Conservation (phyloP, 2,797 vertebrate species). For the Melanogrammus aeglefinus region DNA sequence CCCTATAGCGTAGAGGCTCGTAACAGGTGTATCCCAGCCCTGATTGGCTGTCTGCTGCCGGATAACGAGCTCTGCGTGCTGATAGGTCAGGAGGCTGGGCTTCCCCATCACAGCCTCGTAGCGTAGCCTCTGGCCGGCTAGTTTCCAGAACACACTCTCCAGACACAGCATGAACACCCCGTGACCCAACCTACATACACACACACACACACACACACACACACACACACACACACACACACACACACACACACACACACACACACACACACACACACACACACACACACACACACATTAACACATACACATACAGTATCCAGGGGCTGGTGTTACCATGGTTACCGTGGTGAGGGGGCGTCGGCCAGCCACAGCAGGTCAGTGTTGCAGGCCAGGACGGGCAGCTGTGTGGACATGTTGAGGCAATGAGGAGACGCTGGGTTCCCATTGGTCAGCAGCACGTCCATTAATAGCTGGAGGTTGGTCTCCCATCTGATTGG, state of each 20-base stretch:
- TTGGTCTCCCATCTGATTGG: slow-evolving; percentile 90
- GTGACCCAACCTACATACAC: background rate
- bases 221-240: background rate
- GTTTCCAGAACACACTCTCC: slow-evolving; percentile 86
- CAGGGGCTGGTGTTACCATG: background rate
- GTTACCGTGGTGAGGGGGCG: slow-evolving; percentile 83
- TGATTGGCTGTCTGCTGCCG: slow-evolving; percentile 67
- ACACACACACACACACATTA: background rate
- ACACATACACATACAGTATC: background rate
- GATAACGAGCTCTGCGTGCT: slow-evolving; percentile 81
- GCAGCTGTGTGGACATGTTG: slow-evolving; percentile 72
- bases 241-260: background rate
- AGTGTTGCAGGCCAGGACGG: slow-evolving; percentile 85
- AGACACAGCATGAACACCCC: slow-evolving; percentile 86
- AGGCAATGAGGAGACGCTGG: slow-evolving; percentile 67
- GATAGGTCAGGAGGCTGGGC: slow-evolving; percentile 83
- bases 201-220: background rate
- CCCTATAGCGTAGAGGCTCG: slow-evolving; percentile 81
- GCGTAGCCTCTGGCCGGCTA: slow-evolving; percentile 82
- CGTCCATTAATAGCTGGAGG: slow-evolving; percentile 84
- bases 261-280: background rate
- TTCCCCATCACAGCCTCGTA: slow-evolving; percentile 85
- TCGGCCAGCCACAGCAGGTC: slow-evolving; percentile 90
- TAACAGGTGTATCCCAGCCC: slow-evolving; percentile 65
- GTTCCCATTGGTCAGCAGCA: slow-evolving; percentile 83